These are phyloP conservation scores for Trinectes maculatus DNA, from an alignment of 2,113 vertebrate species.

Conservation along the genomic window DNA sequence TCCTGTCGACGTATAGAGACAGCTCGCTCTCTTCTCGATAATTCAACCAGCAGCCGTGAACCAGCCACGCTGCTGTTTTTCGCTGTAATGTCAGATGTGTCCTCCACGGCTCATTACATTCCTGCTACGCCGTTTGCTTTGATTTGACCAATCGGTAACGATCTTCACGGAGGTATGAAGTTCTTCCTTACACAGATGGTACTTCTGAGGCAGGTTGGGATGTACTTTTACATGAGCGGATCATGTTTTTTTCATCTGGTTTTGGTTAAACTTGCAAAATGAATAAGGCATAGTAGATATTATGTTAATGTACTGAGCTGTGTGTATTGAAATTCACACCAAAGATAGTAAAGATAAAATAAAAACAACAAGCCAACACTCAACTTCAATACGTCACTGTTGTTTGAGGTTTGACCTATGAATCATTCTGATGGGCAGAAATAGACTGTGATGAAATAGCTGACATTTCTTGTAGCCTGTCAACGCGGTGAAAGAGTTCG, in stretches of 20 bases:
- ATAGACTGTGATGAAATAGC: neutral
- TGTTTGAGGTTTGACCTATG: slow-evolving; percentile 5
- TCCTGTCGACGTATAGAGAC: neutral
- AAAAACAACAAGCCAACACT: neutral
- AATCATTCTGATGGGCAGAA: slow-evolving; percentile 1
- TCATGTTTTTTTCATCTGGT: too few species aligned
- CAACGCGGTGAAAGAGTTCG: too few species aligned
- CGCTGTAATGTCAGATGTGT: slow-evolving; percentile 40
- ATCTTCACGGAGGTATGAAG: slow-evolving; percentile 30
- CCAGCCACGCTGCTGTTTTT: slow-evolving; percentile 10
- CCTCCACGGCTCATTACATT: slow-evolving; percentile 41
- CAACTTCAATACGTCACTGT: neutral
- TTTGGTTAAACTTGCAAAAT: too few species aligned
- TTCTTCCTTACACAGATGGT: slow-evolving; percentile 23
- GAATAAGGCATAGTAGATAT: too few species aligned
- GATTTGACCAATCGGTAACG: slow-evolving; percentile 22
- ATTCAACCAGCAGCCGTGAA: slow-evolving; percentile 25
- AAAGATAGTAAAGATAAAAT: too few species aligned
- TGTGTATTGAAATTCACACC: too few species aligned
- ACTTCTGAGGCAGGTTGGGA: slow-evolving; percentile 26
- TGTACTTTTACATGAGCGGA: neutral
- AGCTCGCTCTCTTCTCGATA: slow-evolving; percentile 6
- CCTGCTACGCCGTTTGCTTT: slow-evolving; percentile 24
- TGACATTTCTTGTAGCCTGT: neutral
- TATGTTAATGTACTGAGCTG: neutral